phyloP scores from a whole-genome alignment of 1,140 invertebrate species.

The Drosophila azteca region DNA sequence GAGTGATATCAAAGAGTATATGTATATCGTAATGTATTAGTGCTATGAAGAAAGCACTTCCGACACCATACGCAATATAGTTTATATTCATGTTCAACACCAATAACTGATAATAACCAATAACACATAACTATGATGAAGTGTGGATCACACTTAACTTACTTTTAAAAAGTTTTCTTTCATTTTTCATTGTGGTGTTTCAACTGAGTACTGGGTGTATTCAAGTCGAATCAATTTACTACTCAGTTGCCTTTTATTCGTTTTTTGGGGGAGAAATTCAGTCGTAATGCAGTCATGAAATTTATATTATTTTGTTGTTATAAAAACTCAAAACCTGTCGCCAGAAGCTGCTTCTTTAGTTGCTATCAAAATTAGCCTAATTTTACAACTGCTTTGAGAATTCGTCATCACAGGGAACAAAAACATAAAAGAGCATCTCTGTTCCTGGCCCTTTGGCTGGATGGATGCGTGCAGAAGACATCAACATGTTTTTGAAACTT shows the following conservation, averaged over 20 bases:
- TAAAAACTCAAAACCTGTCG: slow-evolving; percentile 58
- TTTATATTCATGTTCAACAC: too few relatives aligned
- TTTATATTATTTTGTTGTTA: slow-evolving; percentile 64
- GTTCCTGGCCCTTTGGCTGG: background rate
- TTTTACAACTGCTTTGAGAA: slow-evolving; percentile 69
- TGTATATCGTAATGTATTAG: too few relatives aligned
- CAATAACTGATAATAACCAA: too few relatives aligned
- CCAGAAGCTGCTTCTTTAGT: slow-evolving; percentile 1
- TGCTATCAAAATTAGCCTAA: slow-evolving; percentile 58
- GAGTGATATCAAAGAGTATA: too few relatives aligned
- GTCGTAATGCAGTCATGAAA: slow-evolving; percentile 64
- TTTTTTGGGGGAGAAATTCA: slow-evolving; percentile 53
- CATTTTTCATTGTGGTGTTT: too few relatives aligned
- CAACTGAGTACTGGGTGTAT: too few relatives aligned
- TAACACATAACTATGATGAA: too few relatives aligned
- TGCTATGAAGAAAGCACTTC: too few relatives aligned
- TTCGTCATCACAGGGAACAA: slow-evolving; percentile 44
- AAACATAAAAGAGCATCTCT: slow-evolving; percentile 24
- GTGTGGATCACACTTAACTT: too few relatives aligned
- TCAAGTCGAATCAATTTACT: too few relatives aligned
- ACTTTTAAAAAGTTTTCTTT: too few relatives aligned
- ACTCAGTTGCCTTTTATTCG: background rate
- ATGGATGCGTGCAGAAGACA: slow-evolving; percentile 33
- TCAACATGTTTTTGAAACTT: slow-evolving; percentile 58
- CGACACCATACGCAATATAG: too few relatives aligned